Evolutionary conservation across 2,888 invertebrate species (phyloP).

Genomic region (Dolichomitus sp.): DNA sequence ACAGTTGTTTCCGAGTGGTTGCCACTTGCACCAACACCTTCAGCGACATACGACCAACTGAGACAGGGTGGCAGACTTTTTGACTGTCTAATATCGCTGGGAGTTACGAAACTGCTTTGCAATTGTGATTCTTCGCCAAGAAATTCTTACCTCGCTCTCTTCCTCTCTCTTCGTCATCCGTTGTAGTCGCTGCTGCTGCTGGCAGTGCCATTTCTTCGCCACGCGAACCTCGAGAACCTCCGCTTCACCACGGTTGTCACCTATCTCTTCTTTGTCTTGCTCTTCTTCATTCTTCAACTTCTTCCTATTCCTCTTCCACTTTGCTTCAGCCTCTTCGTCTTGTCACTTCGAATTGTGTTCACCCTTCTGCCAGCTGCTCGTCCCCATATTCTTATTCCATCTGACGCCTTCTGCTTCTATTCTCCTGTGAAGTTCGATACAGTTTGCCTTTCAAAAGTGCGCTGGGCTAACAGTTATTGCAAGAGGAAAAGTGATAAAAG

Average conservation of each 20-base stretch:
- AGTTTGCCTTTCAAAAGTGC: conserved; percentile 15
- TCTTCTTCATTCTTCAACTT: conserved; percentile 27
- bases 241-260: conserved; percentile 48
- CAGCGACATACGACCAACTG: conserved; percentile 55
- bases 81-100: conserved; percentile 76
- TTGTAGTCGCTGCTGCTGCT: conserved; percentile 38
- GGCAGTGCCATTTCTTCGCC: conserved; percentile 46
- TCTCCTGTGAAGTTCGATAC: background rate
- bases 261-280: conserved; percentile 17
- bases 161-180: conserved; percentile 13
- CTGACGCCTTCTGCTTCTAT: conserved; percentile 3
- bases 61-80: conserved; percentile 63
- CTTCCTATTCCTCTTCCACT: conserved; percentile 19
- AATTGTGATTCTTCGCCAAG: conserved; percentile 77
- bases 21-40: conserved; percentile 64
- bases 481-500: background rate
- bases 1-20: conserved; percentile 72
- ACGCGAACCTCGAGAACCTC: conserved; percentile 53
- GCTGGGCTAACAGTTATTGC: conserved; percentile 5
- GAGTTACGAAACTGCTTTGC: conserved; percentile 79
- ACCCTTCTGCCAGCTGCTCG: conserved; percentile 24
- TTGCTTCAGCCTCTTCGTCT: conserved; percentile 29
- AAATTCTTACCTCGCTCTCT: conserved; percentile 69
- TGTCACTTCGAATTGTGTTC: conserved; percentile 51
- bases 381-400: conserved; percentile 32